Conservation (phyloP, 2,113 vertebrate species). For the Callaeas wilsoni region DNA sequence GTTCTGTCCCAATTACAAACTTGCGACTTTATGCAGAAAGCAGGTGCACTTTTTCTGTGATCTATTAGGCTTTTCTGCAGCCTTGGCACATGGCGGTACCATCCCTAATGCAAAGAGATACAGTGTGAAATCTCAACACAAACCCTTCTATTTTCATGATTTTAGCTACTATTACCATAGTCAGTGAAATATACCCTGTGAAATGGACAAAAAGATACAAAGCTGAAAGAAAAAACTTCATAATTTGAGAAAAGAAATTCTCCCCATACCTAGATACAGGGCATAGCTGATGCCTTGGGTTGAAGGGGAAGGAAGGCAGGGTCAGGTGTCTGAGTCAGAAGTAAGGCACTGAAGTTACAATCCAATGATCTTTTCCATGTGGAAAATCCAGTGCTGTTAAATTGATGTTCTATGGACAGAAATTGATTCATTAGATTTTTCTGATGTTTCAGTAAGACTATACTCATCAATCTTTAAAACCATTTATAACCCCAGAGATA, state of each 20-base stretch:
- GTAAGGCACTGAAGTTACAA: background rate
- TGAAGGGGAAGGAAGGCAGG: background rate
- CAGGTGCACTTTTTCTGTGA: background rate
- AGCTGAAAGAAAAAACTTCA: background rate
- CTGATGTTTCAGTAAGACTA: background rate
- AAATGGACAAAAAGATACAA: background rate
- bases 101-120: background rate
- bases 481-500: background rate
- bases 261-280: background rate
- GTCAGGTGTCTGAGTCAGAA: background rate
- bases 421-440: background rate
- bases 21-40: constrained; percentile 2
- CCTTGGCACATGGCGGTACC: background rate
- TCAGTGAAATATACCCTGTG: background rate
- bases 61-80: background rate
- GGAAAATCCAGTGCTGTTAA: background rate
- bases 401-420: background rate
- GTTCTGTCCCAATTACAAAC: background rate
- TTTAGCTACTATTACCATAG: constrained; percentile 3
- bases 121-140: background rate
- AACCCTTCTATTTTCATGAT: background rate
- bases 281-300: background rate
- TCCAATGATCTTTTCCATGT: background rate
- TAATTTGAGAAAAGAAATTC: background rate
- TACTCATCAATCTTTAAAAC: background rate